Evolutionary conservation across 1,140 invertebrate genomes (phyloP), one percentile per base, ranked within the genome.

Genomic region (Muscidifurax raptorellus): DNA sequence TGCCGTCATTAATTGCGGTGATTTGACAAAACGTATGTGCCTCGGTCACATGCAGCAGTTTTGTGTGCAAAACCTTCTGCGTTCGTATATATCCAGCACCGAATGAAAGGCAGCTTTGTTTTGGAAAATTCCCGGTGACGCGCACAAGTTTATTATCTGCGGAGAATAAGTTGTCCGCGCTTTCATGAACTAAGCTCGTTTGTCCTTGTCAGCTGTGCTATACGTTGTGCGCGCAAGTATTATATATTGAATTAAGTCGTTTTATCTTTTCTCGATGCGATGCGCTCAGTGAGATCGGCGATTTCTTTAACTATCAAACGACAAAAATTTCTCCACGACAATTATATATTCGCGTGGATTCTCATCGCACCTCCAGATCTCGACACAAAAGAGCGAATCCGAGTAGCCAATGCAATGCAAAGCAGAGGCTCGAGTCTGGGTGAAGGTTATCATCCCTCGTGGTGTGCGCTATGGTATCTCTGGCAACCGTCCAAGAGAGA

Each of bases 371-470:
- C 47, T 22, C 15, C 15, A 47, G 3, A 2, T 47, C 44, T 59
- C 52, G 52, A 59, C 52, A n/a, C 18, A 59, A n/a, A 59, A 59
- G 52, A 59, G 18, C 6, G 52, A 59, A 18, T 52, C 47, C 47
- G 52, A 59, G 22, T 59, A 59, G 52, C 52, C 52, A 59, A 59
- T 59, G 52, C 52, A 30, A 80, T 84, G 83, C 69, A 84, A 80
- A 84, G 69, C 67, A 66, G 77, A 67, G n/a, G 64, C 67, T 30
- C 71, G 79, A 74, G 84, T 87, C 64, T 86, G 76, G 79, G 83
- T 90, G 88, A 89, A 90, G 89, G 90, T 89, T 91, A 90, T 90
- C 89, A 89, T 88, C 88, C 88, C 79, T 30, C 25, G 44, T 13
- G 66, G 86, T 10, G 36, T 40, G 18, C 7, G 52, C 52, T 59